These are phyloP conservation scores for Echiichthys vipera DNA, from an alignment of 2,797 vertebrate species.

Conservation along the genomic window DNA sequence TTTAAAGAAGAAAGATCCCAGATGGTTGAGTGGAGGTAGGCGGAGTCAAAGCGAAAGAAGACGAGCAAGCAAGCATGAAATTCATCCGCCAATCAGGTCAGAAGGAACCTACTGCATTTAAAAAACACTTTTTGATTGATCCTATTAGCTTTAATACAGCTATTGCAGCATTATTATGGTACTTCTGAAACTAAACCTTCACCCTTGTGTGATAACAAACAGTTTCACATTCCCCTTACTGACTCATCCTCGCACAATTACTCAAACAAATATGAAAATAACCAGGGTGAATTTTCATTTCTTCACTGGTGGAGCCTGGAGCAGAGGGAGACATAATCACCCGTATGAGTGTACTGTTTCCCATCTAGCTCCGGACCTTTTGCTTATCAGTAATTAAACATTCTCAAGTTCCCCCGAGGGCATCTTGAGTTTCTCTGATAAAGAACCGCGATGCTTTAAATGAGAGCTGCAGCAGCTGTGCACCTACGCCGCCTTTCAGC, in stretches of 20 bases:
- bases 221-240: not conserved
- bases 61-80: too few species aligned
- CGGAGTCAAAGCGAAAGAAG: too few species aligned
- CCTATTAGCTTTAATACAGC: too few species aligned
- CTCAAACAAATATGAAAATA: conserved; percentile 21
- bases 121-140: too few species aligned
- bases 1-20: too few species aligned
- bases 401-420: conserved; percentile 56
- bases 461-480: conserved; percentile 6
- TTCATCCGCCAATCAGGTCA: too few species aligned
- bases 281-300: conserved; percentile 20
- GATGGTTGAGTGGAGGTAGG: too few species aligned
- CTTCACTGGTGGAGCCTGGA: conserved; percentile 18
- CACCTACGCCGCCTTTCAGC: conserved; percentile 16
- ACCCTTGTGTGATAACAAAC: not conserved
- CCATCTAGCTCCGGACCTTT: conserved; percentile 54
- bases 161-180: not conserved
- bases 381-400: conserved; percentile 79
- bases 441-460: conserved; percentile 38
- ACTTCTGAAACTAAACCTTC: not conserved
- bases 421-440: conserved; percentile 72
- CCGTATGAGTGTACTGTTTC: conserved; percentile 54
- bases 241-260: conserved; percentile 4
- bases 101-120: too few species aligned
- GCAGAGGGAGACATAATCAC: conserved; percentile 52